These are phyloP conservation scores for Hydractinia symbiolongicarpus DNA, from an alignment of 30 jellyfish, hydroid and myxozoan species.

Conservation along the genomic window DNA sequence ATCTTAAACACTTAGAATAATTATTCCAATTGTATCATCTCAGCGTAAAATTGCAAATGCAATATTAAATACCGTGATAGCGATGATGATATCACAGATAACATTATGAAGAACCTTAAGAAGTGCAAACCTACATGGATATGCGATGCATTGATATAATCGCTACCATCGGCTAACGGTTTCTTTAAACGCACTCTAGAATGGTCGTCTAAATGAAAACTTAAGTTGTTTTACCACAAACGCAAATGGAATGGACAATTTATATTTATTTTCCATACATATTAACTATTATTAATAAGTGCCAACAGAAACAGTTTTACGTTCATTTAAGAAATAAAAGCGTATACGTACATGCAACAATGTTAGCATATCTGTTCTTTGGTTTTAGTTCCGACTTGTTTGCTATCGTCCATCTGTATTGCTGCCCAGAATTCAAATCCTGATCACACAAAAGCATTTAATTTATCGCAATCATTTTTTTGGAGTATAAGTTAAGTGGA, in stretches of 20 bases:
- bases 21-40: background rate
- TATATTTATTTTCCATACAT: too few species aligned
- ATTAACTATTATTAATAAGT: background rate
- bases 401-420: slow-evolving; percentile 60
- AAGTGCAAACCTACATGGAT: slow-evolving; percentile 45
- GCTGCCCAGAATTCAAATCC: slow-evolving; percentile 68
- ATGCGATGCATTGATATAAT: slow-evolving; percentile 71
- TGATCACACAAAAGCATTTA: background rate
- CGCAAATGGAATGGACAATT: too few species aligned
- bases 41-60: background rate
- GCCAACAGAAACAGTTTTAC: background rate
- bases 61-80: background rate
- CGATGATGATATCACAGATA: background rate
- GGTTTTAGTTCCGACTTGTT: slow-evolving; percentile 43
- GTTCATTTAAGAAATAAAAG: background rate
- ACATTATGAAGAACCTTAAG: background rate
- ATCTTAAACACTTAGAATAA: background rate
- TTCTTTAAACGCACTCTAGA: slow-evolving; percentile 58
- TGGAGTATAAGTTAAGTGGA: background rate
- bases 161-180: slow-evolving; percentile 30
- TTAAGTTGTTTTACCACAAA: background rate
- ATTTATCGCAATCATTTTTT: background rate
- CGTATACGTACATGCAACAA: slow-evolving; percentile 69
- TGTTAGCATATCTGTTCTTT: slow-evolving; percentile 87
- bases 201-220: slow-evolving; percentile 64